Evolutionary conservation across 2,888 invertebrate species (phyloP), one percentile per base, ranked within the genome.

Genomic region (Dolomedes plantarius): DNA sequence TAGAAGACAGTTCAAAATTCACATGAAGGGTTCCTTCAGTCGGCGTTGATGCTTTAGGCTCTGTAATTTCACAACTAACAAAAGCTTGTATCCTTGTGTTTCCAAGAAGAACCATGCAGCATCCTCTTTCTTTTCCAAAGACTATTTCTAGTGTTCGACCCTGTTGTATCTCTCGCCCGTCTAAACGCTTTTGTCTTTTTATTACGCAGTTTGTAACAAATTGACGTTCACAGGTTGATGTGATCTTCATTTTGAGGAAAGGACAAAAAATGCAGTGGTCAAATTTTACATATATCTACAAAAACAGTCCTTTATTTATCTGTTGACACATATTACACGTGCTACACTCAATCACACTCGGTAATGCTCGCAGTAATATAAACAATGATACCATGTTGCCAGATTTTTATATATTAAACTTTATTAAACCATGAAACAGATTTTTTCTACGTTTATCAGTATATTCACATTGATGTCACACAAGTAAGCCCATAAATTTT

Each of bases 21-120:
- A 98, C 94, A 90, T 94, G 94, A 19, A 98, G 91, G 88, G 95
- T 94, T 0, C 98, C 98, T 91, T 98, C 98, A 90, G 95, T 96
- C 0, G 97, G 96, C 62, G 97, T 93, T 0, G 95, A 94, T 41
- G 95, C 93, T 91, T 96, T 96, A 0, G 98, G 98, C 89, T 94
- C 94, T 73, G 95, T 94, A 39, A 98, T 94, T 92, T 97, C 96
- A 92, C 97, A 96, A 5, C 96, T 95, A 3, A 97, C 96, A 92
- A 97, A 96, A 0, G 96, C 95, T 89, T 97, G 91, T 27, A 96
- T 96, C 31, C 72, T 64, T 6, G 97, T 96, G 91, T 95, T 94
- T 71, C 96, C 96, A 80, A 96, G 91, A 7, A 94, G 93, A 9
- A 95, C 95, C 88, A 94, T 92, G 90, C 95, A 96, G 89, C 94